Evolutionary conservation across 1,140 invertebrate species (phyloP).

Genomic region (Lordiphosa mommai): DNA sequence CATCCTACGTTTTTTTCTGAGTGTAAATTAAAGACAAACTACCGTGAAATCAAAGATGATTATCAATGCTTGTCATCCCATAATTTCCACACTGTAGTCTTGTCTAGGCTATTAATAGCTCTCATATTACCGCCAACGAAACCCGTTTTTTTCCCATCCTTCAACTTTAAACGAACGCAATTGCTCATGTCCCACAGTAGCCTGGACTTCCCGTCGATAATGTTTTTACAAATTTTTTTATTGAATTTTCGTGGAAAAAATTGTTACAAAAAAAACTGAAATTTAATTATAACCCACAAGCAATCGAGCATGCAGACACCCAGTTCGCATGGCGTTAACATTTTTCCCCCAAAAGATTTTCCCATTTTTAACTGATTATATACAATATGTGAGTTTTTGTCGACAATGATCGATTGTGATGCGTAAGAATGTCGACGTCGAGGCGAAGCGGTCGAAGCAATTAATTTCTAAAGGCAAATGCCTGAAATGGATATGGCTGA

Average conservation of each 20-base stretch:
- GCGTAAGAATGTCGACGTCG: conserved; percentile 53
- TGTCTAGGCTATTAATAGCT: conserved; percentile 27
- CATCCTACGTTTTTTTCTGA: no score
- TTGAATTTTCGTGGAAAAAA: conserved; percentile 67
- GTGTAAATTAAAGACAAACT: conserved; percentile 1
- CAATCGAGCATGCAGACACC: conserved; percentile 18
- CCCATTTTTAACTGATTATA: conserved; percentile 19
- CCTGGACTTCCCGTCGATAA: conserved; percentile 22
- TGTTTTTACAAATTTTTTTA: conserved; percentile 35
- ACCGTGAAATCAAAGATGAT: conserved; percentile 9
- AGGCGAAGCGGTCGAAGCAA: conserved; percentile 29
- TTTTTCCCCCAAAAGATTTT: conserved; percentile 27
- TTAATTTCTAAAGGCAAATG: conserved; percentile 43
- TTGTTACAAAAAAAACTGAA: conserved; percentile 51
- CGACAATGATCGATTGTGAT: conserved; percentile 74
- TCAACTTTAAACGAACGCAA: conserved; percentile 37
- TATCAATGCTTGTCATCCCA: conserved; percentile 26
- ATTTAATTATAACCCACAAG: conserved; percentile 58
- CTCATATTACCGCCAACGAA: conserved; percentile 43
- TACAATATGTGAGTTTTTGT: conserved; percentile 15
- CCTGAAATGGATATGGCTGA: conserved; percentile 60
- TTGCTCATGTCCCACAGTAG: conserved; percentile 54
- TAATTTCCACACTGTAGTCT: conserved; percentile 11
- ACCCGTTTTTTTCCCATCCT: conserved; percentile 43
- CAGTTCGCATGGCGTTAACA: conserved; percentile 20